phyloP scores from a whole-genome alignment of 2,888 invertebrate species.

The Branchipolynoe longqiensis region DNA sequence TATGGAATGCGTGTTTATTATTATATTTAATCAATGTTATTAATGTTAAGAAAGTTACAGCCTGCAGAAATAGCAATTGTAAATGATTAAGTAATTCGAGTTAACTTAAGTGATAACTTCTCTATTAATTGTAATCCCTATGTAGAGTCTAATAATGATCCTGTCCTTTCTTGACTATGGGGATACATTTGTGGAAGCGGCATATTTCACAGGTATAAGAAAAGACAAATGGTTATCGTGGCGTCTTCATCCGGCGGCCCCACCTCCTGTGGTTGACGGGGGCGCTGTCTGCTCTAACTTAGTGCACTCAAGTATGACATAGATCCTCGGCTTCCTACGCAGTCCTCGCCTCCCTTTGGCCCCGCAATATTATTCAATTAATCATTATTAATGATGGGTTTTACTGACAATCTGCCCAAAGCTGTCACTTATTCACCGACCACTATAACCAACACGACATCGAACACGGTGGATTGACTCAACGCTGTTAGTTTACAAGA shows the following conservation, averaged over 20 bases:
- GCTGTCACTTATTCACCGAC: not conserved
- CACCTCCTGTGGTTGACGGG: not conserved
- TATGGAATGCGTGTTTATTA: not conserved
- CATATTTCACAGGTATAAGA: conserved; percentile 34
- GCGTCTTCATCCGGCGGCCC: not conserved
- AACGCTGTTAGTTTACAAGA: not conserved
- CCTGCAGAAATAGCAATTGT: no score
- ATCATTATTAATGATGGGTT: conserved; percentile 25
- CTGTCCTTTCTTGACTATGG: no score
- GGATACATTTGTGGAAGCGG: conserved; percentile 2
- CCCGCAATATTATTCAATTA: not conserved
- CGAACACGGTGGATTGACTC: not conserved
- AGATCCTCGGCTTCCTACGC: conserved; percentile 22
- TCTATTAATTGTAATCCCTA: conserved; percentile 1
- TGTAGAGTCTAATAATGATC: not conserved
- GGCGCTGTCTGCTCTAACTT: not conserved
- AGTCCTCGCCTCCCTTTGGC: not conserved
- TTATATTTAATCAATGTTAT: no score
- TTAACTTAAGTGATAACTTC: no score
- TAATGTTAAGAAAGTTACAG: no score
- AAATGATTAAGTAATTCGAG: no score
- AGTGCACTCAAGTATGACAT: conserved; percentile 17
- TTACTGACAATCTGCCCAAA: not conserved
- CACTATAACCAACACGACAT: not conserved
- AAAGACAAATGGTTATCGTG: not conserved